Base-by-base conservation (phyloP, 2,888 invertebrate genomes). In the Caenorhabditis sinica region DNA sequence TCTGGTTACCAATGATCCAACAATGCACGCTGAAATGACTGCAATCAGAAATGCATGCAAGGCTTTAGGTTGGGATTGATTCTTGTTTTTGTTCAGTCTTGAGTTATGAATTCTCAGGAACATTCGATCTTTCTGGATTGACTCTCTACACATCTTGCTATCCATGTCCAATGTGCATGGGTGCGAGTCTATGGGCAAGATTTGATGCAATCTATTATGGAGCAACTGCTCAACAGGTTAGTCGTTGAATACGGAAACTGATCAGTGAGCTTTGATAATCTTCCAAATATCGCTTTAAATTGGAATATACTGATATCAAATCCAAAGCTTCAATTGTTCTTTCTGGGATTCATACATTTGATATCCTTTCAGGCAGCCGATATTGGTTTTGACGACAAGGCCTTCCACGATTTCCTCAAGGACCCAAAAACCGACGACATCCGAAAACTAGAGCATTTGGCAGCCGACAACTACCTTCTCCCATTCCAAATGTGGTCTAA, bases 111-210 rank as follows among this genome's bases (percentile, higher is more conserved):
- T 81, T 51, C 80, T 51, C 51, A 86, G 85, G 81, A 30, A 72
- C 69, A 20, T 88, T 83, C 56, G 83, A 88, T 69, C 82, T 88
- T n/a, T 80, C 83, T 60, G 92, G 91, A 33, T 90, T 89, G 63
- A 81, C 73, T 17, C 87, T 92, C n/a, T 92, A 92, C 86, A 92
- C 91, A 1, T 90, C 90, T 30, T 91, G 91, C 69, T 91, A 91
- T 77, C 91, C 91, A 9, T 91, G 91, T 75, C 91, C 91, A 25
- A 91, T 91, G 91, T 91, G 91, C 76, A 88, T 91, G 90, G 91
- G 91, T n/a, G 92, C 91, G 13, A 75, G 82, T 77, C 84, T 92
- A 20, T 92, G 92, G 92, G 89, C 91, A 11, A 85, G 89, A 33
- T 79, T 92, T 20, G 89, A 90, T 68, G 89, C 89, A 28, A 88